Base-by-base conservation (phyloP, 2,888 invertebrate species). In the Leucophenga maculata region DNA sequence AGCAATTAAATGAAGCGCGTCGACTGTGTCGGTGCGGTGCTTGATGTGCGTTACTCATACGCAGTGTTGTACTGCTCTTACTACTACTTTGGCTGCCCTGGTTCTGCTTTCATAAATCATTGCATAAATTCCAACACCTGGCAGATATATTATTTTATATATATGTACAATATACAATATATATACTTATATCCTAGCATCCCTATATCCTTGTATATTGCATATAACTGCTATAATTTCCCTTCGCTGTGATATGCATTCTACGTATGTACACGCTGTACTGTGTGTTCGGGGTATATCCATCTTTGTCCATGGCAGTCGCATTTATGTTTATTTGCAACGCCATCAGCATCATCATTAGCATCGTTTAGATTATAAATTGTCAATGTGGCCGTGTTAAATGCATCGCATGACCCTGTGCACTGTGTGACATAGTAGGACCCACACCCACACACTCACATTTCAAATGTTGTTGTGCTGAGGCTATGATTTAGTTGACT, bases 51-150 rank as follows among this genome's bases (percentile, higher is more conserved):
- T 50, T 50, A 50, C 50, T 50, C 50, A 50, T 50, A 50, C 50
- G 50, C 50, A 50, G 18, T 8, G 50, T 50, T 50, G 6, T 50
- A 16, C 16, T n/a, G 6, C 50, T 8, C 11, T 32, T 32, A 32
- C 32, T n/a, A n/a, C n/a, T n/a, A n/a, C n/a, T n/a, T n/a, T n/a
- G 26, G 11, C 39, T 39, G 39, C 8, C 11, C 26, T 26, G 26
- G 26, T 26, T 26, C 26, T 26, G 26, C 3, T 26, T 26, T 26
- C 46, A 50, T 50, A 50, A 50, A 50, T 50, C 50, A 50, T 50
- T n/a, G 50, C 50, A 50, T 50, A 50, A 50, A 50, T 50, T 50
- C 50, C 50, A 50, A 50, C 50, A 50, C 50, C 50, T 50, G 50
- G 11, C 50, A 50, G 46, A 46, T 46, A 46, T 46, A 46, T 46